Base-by-base conservation (phyloP, 2,888 invertebrate species). In the Sarcophaga subvicina region DNA sequence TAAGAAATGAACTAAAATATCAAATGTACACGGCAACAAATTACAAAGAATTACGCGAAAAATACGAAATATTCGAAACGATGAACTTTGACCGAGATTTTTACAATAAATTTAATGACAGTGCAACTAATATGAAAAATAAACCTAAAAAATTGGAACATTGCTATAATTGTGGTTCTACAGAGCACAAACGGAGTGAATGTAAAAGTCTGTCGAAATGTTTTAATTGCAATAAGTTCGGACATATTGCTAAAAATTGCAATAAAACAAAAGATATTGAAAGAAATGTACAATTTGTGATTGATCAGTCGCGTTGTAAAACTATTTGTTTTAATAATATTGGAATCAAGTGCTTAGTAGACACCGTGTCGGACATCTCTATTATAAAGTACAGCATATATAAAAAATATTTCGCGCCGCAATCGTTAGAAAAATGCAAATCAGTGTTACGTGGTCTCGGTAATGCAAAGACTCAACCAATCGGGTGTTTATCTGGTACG, bases 381-480 rank as follows among this genome's bases (percentile, higher is more conserved):
- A 66, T 83, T 17, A 71, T 83, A 14, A 71, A 77, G 4, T 14
- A 72, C 22, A 60, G 66, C 59, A 47, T 77, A 25, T 78, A 60
- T 62, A 71, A 72, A 70, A 77, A 76, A 37, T 2, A 76, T 63
- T 64, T 76, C 47, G 17, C 47, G 4, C 14, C 17, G 3, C 59
- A 27, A 10, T 54, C 54, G 54, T 54, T 49, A 12, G 10, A 45
- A 45, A 37, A 45, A 69, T 69, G 49, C 47, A 69, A 49, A 47
- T 49, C 49, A 69, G 10, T 69, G 69, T 49, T 69, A 45, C 66
- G 66, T 67, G 66, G 66, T 62, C 60, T 27, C 37, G 47, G 71
- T 71, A 70, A 37, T 89, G 89, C 59, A 85, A 90, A 4, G 90
- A 90, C 67, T 89, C 45, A 69, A 69, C 69, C 49, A 45, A 82